Evolutionary conservation across 2,888 invertebrate genomes (phyloP), one percentile per base, ranked within the genome.

Genomic region (Cryptocheilus praepositus): DNA sequence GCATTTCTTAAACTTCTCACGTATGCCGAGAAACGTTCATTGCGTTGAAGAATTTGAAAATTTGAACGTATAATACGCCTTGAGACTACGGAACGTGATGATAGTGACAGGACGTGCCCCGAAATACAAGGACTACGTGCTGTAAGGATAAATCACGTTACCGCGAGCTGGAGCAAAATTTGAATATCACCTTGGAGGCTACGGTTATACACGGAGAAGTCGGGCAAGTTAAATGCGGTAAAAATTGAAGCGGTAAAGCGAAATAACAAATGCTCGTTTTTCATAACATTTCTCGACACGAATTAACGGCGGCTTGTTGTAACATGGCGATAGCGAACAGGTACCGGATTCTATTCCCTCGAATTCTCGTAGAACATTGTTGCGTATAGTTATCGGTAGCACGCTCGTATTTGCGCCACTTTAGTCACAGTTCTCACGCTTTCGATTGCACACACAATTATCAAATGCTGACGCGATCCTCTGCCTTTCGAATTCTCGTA

Each of bases 21-120:
- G 65, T 60, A 63, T 61, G 43, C 63, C 61, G 65, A 69, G 65
- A 67, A 61, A 68, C 74, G 60, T 74, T 62, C 71, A 72, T 69
- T 61, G 64, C 67, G 71, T 64, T 58, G 63, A 71, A 56, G 70
- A 79, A 74, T 79, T 79, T 76, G 81, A 79, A 79, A 81, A 79
- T 81, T 81, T 65, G 67, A 79, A 79, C 76, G 72, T 56, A 45
- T 57, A 63, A 67, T 61, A 55, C 36, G 66, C 66, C 71, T 64
- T 61, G 66, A 53, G 68, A 49, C 44, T 51, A 55, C 61, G 64
- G 67, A 59, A 68, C 70, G 73, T 64, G 73, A 70, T 73, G 67
- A 67, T 64, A 71, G 68, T 61, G 67, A 64, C 70, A 57, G 43
- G 49, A 21, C 51, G 49, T 15, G 25, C 19, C 36, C 36, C 21